A percentile compares a stretch with the other conserved stretches of the same genome.
Conservation (phyloP, 2,888 invertebrate genomes). For the Cosmia pyralina region DNA sequence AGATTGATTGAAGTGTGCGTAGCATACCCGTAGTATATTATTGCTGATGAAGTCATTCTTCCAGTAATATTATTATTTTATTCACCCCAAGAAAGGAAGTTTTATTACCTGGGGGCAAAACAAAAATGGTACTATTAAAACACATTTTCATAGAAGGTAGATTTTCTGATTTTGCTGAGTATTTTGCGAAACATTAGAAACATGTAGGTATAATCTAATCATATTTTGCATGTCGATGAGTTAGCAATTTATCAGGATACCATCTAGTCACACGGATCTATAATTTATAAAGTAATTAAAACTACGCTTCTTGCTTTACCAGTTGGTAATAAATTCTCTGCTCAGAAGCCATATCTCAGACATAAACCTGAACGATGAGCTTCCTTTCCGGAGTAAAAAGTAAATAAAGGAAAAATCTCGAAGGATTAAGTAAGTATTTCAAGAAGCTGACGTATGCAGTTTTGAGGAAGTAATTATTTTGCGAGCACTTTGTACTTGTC, state of each 20-base stretch:
- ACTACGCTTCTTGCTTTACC: neutral
- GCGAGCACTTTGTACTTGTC: constrained; percentile 19
- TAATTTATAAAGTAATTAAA: constrained; percentile 41
- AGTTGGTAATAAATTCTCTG: constrained; percentile 26
- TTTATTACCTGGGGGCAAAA: constrained; percentile 49
- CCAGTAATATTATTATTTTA: neutral
- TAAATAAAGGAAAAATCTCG: constrained; percentile 27
- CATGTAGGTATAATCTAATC: no score
- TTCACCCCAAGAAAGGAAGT: neutral
- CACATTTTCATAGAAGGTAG: no score
- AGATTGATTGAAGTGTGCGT: no score
- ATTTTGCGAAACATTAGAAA: neutral
- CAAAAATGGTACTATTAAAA: no score
- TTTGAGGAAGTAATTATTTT: constrained; percentile 52
- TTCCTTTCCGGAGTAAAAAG: constrained; percentile 27
- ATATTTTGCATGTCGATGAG: neutral
- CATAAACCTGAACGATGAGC: constrained; percentile 30
- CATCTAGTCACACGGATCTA: neutral
- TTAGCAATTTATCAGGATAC: neutral
- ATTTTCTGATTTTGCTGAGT: neutral
- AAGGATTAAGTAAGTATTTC: constrained; percentile 14
- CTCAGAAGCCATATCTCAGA: constrained; percentile 23
- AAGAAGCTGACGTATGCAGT: constrained; percentile 12
- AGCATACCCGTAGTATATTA: no score
- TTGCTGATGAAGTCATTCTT: neutral